A percentile compares a stretch with the other conserved stretches of the same genome.
Conservation (phyloP, 1,140 invertebrate species). For the Gyrodactylus bullatarudis region DNA sequence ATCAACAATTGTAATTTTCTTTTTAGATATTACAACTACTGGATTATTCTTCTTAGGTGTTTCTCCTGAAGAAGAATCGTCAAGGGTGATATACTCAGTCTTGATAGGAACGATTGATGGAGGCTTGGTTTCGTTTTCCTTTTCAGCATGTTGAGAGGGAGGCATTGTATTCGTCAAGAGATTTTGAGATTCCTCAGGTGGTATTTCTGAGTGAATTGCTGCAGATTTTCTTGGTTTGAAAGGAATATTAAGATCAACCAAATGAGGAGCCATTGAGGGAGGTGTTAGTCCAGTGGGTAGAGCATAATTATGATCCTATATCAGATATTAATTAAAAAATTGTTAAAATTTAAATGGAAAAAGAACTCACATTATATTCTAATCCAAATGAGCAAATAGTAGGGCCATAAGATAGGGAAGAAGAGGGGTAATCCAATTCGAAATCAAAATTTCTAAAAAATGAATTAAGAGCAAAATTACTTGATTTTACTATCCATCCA, state of each 20-base stretch:
- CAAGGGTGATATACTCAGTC: background rate
- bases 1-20: background rate
- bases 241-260: constrained; percentile 2
- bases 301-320: constrained; percentile 4
- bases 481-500: background rate
- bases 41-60: background rate
- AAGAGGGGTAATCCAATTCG: background rate
- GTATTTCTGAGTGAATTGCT: background rate
- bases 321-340: background rate
- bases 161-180: background rate
- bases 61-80: background rate
- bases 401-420: background rate
- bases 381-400: background rate
- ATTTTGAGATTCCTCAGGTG: background rate
- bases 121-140: background rate
- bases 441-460: background rate
- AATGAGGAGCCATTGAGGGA: background rate
- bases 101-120: background rate
- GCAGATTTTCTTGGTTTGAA: background rate
- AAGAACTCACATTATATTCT: background rate
- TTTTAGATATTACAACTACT: background rate
- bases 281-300: constrained; percentile 1
- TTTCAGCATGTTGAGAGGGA: too few relatives aligned
- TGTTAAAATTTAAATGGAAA: background rate
- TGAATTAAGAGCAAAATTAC: background rate